phyloP scores from a whole-genome alignment of 2,888 invertebrate genomes.

The Macropis europaea region DNA sequence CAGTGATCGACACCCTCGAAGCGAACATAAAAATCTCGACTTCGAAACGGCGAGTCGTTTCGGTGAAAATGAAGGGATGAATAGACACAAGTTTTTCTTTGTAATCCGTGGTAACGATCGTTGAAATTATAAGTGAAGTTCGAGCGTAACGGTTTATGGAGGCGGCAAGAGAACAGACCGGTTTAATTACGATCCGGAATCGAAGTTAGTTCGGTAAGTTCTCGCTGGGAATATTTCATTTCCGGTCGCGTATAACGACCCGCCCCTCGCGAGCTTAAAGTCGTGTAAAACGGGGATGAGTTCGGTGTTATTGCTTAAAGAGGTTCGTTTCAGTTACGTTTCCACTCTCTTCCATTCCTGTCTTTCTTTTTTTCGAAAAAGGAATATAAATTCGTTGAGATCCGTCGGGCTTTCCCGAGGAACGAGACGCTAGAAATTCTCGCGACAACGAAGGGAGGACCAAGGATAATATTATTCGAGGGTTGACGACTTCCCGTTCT shows the following conservation, averaged over 20 bases:
- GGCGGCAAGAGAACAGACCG: conserved; percentile 19
- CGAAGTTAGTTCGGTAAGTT: conserved; percentile 13
- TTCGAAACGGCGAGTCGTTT: too few relatives aligned
- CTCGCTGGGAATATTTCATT: conserved; percentile 26
- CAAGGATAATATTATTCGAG: conserved; percentile 19
- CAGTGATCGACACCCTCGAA: too few relatives aligned
- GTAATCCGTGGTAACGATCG: not conserved
- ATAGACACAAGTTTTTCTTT: too few relatives aligned
- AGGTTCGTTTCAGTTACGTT: too few relatives aligned
- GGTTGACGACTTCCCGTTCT: not conserved
- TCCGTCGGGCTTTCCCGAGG: too few relatives aligned
- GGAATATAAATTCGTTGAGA: too few relatives aligned
- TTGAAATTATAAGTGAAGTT: conserved; percentile 3
- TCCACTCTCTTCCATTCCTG: too few relatives aligned
- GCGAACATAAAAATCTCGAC: too few relatives aligned
- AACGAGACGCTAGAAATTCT: not conserved
- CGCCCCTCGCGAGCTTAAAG: not conserved
- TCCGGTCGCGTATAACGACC: conserved; percentile 17
- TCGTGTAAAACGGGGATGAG: not conserved
- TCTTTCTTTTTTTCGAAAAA: too few relatives aligned
- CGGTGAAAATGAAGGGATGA: too few relatives aligned
- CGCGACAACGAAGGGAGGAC: not conserved
- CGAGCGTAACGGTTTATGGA: conserved; percentile 11
- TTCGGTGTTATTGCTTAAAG: not conserved
- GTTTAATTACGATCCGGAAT: conserved; percentile 30